Conservation (phyloP, 2,888 invertebrate species). For the Athrips mouffetella region DNA sequence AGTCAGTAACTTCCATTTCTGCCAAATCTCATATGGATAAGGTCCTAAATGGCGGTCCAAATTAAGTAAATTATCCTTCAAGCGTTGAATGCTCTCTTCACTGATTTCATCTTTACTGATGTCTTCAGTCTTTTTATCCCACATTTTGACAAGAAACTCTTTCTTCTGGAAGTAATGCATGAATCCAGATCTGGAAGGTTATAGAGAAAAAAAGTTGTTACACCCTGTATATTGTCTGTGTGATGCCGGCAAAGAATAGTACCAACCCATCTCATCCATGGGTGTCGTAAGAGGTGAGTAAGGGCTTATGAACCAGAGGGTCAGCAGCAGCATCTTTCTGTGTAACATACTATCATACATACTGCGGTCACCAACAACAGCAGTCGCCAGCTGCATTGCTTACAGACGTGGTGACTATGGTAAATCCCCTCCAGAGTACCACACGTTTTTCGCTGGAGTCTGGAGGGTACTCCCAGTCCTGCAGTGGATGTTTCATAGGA, state of each 20-base stretch:
- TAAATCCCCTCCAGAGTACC: too few species aligned
- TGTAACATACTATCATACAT: too few species aligned
- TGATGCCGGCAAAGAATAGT: background rate
- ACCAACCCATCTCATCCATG: background rate
- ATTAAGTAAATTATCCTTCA: conserved; percentile 83
- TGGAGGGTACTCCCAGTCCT: too few species aligned
- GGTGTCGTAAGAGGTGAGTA: too few species aligned
- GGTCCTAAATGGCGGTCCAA: conserved; percentile 90
- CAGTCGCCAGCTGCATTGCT: too few species aligned
- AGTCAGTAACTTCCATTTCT: conserved; percentile 90
- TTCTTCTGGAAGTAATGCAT: conserved; percentile 89
- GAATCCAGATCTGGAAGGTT: conserved; percentile 85
- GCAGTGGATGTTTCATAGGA: too few species aligned
- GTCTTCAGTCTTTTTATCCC: conserved; percentile 89
- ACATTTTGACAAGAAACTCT: conserved; percentile 92
- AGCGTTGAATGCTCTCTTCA: conserved; percentile 81
- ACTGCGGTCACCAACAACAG: too few species aligned
- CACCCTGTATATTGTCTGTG: too few species aligned
- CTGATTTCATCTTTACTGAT: conserved; percentile 81
- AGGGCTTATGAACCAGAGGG: too few species aligned
- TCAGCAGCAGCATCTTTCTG: too few species aligned
- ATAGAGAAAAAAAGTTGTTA: background rate
- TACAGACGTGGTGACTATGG: too few species aligned
- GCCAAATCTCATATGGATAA: conserved; percentile 93
- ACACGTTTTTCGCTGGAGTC: too few species aligned